Evolutionary conservation across 2,888 invertebrate genomes (phyloP), one percentile per base, ranked within the genome.

Genomic region (Agrochola lota): DNA sequence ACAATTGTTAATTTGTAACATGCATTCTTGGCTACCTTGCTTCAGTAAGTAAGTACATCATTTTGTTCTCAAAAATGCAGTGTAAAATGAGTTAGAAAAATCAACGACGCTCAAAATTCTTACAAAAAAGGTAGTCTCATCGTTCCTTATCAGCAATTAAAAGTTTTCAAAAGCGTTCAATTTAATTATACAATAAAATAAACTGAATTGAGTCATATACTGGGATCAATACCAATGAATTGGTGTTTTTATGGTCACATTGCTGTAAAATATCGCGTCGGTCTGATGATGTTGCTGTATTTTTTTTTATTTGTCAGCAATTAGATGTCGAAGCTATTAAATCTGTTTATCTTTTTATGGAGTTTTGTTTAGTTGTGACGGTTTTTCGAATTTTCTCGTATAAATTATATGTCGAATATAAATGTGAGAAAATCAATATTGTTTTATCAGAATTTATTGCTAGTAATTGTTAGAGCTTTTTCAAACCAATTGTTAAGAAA

Each of bases 251-350:
- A 84, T 85, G 64, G 62, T 78, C 76, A 74, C 43, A 49, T 72
- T 60, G 69, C 71, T 84, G 84, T 86, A 84, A 76, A 84, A 85
- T 86, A 73, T 81, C 78, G 73, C 84, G 84, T 70, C 66, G 71
- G 57, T 69, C 35, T 70, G 70, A 62, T 66, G 62, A 60, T 66
- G 60, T 64, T 81, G 43, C 69, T 79, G 62, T 74, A 55, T 17
- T 30, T 17, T 35, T 62, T 64, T 64, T 63, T 35, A 62, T 81
- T 81, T 77, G 62, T 72, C 30, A 30, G 52, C 40, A 59, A 49
- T 69, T 71, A 49, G 46, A 74, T 63, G 43, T 72, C 63, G 15
- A 9, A 40, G 46, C 52, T 72, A 67, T 70, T 81, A 26, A 67
- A 77, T 52, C 15, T 66, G 40, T 67, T 73, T 84, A 57, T 60